A percentile compares a stretch with the other conserved stretches of the same genome.
Evolutionary conservation across 2,888 invertebrate species (phyloP).

Genomic region (Agrochola macilenta): DNA sequence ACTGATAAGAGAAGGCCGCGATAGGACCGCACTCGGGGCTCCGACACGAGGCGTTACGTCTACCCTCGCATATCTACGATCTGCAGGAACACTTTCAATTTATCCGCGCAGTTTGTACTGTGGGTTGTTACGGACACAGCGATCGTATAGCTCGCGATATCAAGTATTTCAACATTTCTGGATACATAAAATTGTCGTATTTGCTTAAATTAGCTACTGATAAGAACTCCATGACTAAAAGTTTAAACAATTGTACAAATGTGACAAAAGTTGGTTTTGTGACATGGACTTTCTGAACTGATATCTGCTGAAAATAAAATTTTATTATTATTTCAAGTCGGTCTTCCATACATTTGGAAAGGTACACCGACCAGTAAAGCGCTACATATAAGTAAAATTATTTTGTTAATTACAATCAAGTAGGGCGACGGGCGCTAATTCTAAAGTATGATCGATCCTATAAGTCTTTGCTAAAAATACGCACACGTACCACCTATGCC

Average conservation of each 20-base stretch:
- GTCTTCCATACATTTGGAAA: not conserved
- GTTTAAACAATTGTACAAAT: slow-evolving; percentile 5
- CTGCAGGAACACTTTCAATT: slow-evolving; percentile 50
- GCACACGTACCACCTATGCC: no score
- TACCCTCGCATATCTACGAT: slow-evolving; percentile 49
- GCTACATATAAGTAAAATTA: no score
- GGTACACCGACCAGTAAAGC: not conserved
- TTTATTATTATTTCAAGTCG: not conserved
- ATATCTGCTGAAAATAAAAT: not conserved
- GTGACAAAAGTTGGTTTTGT: not conserved
- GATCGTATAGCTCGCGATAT: slow-evolving; percentile 17
- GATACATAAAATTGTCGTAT: slow-evolving; percentile 1
- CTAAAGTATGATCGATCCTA: not conserved
- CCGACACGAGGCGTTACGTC: slow-evolving; percentile 2
- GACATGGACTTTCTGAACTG: not conserved
- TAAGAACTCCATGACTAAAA: slow-evolving; percentile 14
- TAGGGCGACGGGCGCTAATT: not conserved
- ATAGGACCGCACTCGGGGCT: slow-evolving; percentile 19
- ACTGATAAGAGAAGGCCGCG: slow-evolving; percentile 43
- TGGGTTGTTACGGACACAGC: slow-evolving; percentile 1
- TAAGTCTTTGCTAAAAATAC: not conserved
- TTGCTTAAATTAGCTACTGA: slow-evolving; percentile 11
- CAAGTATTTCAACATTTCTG: not conserved
- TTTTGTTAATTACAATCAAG: not conserved
- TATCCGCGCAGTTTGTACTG: slow-evolving; percentile 34